phyloP scores from a whole-genome alignment of 35 echinoderm and acorn worm species.

The Apostichopus parvimensis region DNA sequence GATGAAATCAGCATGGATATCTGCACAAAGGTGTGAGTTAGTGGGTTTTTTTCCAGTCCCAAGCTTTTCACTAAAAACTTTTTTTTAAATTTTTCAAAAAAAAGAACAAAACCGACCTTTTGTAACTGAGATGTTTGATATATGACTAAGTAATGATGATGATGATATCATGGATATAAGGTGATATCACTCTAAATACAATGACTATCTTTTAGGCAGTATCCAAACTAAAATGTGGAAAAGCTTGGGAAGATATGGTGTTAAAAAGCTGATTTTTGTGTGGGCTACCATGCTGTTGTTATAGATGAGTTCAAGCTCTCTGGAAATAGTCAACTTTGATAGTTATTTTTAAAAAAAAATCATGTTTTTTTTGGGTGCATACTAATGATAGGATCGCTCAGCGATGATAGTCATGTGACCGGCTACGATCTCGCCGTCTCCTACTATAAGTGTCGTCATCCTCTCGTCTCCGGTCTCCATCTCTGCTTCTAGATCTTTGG shows the following conservation, averaged over 20 bases:
- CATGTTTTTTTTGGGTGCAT: slow-evolving; percentile 28
- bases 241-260: background rate
- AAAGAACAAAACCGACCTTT: too few species aligned
- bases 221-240: background rate
- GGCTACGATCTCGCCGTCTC: slow-evolving; percentile 69
- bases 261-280: background rate
- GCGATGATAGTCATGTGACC: slow-evolving; percentile 66
- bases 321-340: too few species aligned
- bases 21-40: too few species aligned
- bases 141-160: too few species aligned
- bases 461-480: slow-evolving; percentile 58
- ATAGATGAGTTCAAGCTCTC: background rate
- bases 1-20: too few species aligned
- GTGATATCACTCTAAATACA: too few species aligned
- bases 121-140: too few species aligned
- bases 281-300: slow-evolving; percentile 26
- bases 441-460: slow-evolving; percentile 58
- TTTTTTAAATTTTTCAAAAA: too few species aligned
- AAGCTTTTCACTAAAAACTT: too few species aligned
- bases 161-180: too few species aligned
- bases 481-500: slow-evolving; percentile 63
- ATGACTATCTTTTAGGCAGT: too few species aligned
- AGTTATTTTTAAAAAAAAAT: background rate
- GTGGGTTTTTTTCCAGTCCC: too few species aligned
- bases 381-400: slow-evolving; percentile 61